Percentiles rank a stretch among this genome's conserved stretches.
phyloP scores from a whole-genome alignment of 2,113 vertebrate genomes.

The Ailurus styani region DNA sequence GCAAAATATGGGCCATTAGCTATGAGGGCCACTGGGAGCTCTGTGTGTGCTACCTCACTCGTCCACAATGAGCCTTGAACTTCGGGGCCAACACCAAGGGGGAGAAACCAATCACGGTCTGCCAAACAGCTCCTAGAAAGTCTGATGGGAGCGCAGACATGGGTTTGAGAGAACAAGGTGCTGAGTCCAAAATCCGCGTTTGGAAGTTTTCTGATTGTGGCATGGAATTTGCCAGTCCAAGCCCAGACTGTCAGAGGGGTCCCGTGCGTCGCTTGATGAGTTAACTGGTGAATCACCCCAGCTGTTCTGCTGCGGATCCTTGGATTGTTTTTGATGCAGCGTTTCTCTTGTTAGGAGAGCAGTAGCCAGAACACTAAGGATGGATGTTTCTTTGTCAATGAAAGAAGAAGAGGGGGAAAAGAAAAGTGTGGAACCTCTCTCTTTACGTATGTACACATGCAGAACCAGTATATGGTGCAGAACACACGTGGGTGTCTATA shows the following conservation, averaged over 20 bases:
- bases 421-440: neutral
- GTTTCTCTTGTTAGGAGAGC: neutral
- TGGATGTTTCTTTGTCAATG: neutral
- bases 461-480: neutral
- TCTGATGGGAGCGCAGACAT: neutral
- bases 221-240: conserved; percentile 49
- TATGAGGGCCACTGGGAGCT: neutral
- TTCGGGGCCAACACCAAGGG: neutral
- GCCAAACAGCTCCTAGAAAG: conserved; percentile 6
- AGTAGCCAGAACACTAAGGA: neutral
- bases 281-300: conserved; percentile 56
- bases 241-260: accelerated
- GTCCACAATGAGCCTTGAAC: conserved; percentile 58
- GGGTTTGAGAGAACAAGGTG: conserved; percentile 44
- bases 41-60: too few species aligned
- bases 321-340: neutral
- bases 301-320: conserved; percentile 57
- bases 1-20: conserved; percentile 51
- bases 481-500: neutral
- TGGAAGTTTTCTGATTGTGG: conserved; percentile 50
- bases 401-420: neutral
- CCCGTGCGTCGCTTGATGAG: conserved; percentile 41
- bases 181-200: neutral
- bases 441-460: neutral
- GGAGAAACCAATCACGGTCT: conserved; percentile 16